These are phyloP conservation scores for Coelopa pilipes DNA, from an alignment of 2,888 invertebrate species.

Conservation along the genomic window DNA sequence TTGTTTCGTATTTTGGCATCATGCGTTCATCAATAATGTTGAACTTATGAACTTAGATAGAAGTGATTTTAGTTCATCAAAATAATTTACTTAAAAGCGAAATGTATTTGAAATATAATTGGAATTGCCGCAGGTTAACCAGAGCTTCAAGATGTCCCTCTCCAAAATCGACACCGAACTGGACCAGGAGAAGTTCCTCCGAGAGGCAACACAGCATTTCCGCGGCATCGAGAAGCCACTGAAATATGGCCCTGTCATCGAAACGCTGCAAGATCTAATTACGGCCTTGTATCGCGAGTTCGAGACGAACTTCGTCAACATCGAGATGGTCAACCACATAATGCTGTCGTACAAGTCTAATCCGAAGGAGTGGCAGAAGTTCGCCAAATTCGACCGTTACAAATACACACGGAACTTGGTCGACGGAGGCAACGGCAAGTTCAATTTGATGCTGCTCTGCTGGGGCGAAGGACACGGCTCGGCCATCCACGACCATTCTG, in stretches of 20 bases:
- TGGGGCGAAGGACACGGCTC: conserved; percentile 97
- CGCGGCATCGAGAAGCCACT: conserved; percentile 65
- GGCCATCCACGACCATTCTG: conserved; percentile 95
- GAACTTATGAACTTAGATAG: too few relatives aligned
- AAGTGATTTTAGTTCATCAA: too few relatives aligned
- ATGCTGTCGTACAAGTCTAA: conserved; percentile 85
- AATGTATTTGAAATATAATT: too few relatives aligned
- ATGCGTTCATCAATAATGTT: too few relatives aligned
- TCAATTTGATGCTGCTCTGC: conserved; percentile 97
- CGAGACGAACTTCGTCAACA: conserved; percentile 82
- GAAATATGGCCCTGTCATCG: conserved; percentile 64
- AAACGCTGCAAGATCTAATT: conserved; percentile 73
- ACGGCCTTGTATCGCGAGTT: conserved; percentile 81
- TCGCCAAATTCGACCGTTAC: conserved; percentile 89
- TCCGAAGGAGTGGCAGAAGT: conserved; percentile 91
- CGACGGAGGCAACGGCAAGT: conserved; percentile 95
- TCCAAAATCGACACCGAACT: conserved; percentile 58
- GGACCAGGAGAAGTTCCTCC: conserved; percentile 62
- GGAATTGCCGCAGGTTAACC: conserved; percentile 53
- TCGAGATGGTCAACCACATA: conserved; percentile 88
- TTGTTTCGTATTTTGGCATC: too few relatives aligned
- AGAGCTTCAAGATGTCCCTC: conserved; percentile 59
- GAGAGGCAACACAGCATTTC: conserved; percentile 63
- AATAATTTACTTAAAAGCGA: too few relatives aligned
- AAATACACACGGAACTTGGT: conserved; percentile 97